A percentile compares a stretch with the other conserved stretches of the same genome.
These are phyloP conservation scores for Oscheius sp. DNA, from an alignment of 2,888 invertebrate species.

Conservation along the genomic window DNA sequence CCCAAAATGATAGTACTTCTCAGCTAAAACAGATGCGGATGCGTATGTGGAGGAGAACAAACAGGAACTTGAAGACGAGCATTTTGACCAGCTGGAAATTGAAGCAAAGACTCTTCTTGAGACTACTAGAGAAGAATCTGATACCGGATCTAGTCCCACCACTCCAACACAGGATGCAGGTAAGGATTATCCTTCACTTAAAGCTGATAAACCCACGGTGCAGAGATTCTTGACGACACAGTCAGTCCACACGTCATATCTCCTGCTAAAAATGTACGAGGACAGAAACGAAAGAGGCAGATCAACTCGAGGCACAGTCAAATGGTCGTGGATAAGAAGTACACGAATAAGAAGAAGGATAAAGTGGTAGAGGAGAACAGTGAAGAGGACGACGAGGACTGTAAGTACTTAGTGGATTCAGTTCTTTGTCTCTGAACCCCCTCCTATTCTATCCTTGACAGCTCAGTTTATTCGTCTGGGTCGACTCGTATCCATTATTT, in stretches of 20 bases:
- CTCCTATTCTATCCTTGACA: no score
- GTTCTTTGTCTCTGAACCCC: no score
- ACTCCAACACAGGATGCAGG: slow-evolving; percentile 11
- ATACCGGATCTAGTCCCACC: slow-evolving; percentile 5
- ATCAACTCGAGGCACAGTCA: slow-evolving; percentile 29
- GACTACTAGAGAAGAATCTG: slow-evolving; percentile 9
- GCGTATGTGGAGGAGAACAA: not conserved
- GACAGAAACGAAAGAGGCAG: not conserved
- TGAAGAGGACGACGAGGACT: slow-evolving; percentile 30
- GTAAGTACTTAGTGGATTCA: not conserved
- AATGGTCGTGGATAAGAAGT: slow-evolving; percentile 40
- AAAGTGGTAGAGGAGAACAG: slow-evolving; percentile 3
- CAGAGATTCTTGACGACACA: not conserved
- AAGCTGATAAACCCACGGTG: no score
- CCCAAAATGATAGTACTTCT: not conserved
- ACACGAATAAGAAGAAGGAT: slow-evolving; percentile 28
- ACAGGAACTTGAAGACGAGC: slow-evolving; percentile 13
- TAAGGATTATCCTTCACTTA: not conserved
- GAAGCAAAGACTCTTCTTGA: slow-evolving; percentile 4
- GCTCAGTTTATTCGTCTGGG: no score
- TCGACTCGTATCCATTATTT: no score
- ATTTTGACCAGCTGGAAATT: slow-evolving; percentile 24
- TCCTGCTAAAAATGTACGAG: not conserved
- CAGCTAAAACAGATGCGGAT: not conserved
- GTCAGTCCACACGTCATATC: not conserved